Conservation (phyloP, 92 coral and sea anemone genomes). For the Heteractis magnifica region DNA sequence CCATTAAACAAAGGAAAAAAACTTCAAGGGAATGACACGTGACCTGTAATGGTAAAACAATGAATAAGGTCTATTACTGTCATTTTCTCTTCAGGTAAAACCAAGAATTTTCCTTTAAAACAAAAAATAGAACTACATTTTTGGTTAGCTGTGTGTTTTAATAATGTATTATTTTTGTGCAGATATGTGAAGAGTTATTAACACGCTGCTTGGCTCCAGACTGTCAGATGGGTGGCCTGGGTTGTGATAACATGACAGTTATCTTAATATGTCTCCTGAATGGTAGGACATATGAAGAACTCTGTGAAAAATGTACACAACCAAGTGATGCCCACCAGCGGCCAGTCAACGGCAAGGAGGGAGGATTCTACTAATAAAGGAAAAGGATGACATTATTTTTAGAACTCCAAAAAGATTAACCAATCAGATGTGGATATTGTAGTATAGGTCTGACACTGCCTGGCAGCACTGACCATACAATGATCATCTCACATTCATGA, state of each 20-base stretch:
- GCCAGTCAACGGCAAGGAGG: slow-evolving; percentile 36
- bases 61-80: too few species aligned
- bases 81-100: too few species aligned
- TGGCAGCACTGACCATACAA: not conserved
- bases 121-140: too few species aligned
- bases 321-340: slow-evolving; percentile 74
- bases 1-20: too few species aligned
- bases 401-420: slow-evolving; percentile 3
- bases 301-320: slow-evolving; percentile 76
- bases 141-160: too few species aligned
- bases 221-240: slow-evolving; percentile 99
- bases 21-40: too few species aligned
- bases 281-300: slow-evolving; percentile 88
- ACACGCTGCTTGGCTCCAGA: slow-evolving; percentile 98
- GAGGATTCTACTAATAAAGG: slow-evolving; percentile 38
- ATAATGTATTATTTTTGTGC: not conserved
- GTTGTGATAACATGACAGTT: slow-evolving; percentile 99
- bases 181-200: slow-evolving; percentile 94
- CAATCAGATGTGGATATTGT: not conserved
- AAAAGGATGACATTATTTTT: not conserved
- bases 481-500: not conserved
- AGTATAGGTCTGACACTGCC: not conserved
- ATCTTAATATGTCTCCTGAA: slow-evolving; percentile 83
- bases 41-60: too few species aligned
- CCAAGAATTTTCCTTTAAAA: too few species aligned